These are phyloP conservation scores for Stigmatopora argus DNA, from an alignment of 2,113 vertebrate species.

Conservation along the genomic window DNA sequence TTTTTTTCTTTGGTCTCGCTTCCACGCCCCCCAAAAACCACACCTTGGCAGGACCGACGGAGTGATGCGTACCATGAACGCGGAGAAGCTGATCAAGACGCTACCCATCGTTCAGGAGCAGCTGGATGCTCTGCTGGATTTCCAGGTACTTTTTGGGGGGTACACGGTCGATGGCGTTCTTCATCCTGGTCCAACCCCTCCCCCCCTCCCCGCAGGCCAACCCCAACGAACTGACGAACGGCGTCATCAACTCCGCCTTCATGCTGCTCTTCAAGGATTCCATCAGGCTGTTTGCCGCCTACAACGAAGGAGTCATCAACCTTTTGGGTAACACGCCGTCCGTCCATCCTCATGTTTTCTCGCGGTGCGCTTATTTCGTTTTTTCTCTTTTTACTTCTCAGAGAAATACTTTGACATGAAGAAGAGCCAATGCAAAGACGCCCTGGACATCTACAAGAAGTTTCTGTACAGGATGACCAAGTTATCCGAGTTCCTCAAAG, in stretches of 20 bases:
- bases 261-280: slow-evolving; percentile 96
- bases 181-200: background rate
- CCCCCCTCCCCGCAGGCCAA: slow-evolving; percentile 74
- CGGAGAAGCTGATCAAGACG: slow-evolving; percentile 88
- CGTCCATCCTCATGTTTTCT: too few species aligned
- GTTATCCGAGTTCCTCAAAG: slow-evolving; percentile 75
- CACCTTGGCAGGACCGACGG: slow-evolving; percentile 72
- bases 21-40: too few species aligned
- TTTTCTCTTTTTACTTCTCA: slow-evolving; percentile 14
- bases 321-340: slow-evolving; percentile 81
- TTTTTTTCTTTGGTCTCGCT: too few species aligned
- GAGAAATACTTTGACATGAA: slow-evolving; percentile 78
- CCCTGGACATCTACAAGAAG: slow-evolving; percentile 76
- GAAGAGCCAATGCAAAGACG: slow-evolving; percentile 75
- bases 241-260: slow-evolving; percentile 91
- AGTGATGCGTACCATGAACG: slow-evolving; percentile 91
- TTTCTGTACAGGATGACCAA: slow-evolving; percentile 76
- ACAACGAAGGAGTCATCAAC: slow-evolving; percentile 96
- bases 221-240: slow-evolving; percentile 88
- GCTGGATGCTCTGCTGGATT: slow-evolving; percentile 90
- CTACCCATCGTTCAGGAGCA: slow-evolving; percentile 92
- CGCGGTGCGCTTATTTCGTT: background rate
- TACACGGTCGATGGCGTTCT: background rate
- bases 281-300: slow-evolving; percentile 90
- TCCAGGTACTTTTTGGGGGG: slow-evolving; percentile 74